Base-by-base conservation (phyloP, 2,113 vertebrate genomes). In the Galbula dea region DNA sequence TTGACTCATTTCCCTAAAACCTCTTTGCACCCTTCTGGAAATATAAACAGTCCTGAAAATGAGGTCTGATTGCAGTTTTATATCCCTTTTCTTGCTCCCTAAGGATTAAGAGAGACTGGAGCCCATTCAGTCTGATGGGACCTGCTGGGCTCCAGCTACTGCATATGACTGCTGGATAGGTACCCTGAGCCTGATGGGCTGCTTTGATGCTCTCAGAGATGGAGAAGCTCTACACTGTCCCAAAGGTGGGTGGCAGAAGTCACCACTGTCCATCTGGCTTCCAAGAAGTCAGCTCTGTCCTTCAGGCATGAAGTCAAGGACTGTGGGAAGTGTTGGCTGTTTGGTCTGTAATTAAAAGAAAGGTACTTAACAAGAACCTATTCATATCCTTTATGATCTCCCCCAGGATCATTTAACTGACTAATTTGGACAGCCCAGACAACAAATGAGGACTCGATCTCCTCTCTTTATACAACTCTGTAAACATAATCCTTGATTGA, bases 401-500 rank as follows among this genome's bases (percentile, higher is more conserved):
- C 96, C 97, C 5, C 1, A 90, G 96, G 98, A 97, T 96, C 97
- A 59, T 97, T 98, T 98, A 98, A 97, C 93, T 96, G 95, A 96
- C 94, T 95, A 93, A 96, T 97, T 95, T 96, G 91, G 96, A 97
- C 95, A 98, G 94, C 91, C 84, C 79, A 97, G 97, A 96, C 96
- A 97, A 98, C 97, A 98, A 98, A 98, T 96, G 95, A 98, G 77
- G 91, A 92, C 96, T 95, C 2, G 7, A 86, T 96, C 95, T 97
- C 94, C 76, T 97, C 86, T 96, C 82, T 95, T 97, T 95, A 97
- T 97, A 97, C 96, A 97, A 90, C 95, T 97, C 96, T 97, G 97
- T 98, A 98, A 98, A 98, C 97, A 98, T 96, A 97, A 97, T 97
- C 97, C 97, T 91, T 97, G 95, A 98, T 98, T 98, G 98, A 98